phyloP scores from a whole-genome alignment of 2,113 vertebrate genomes.

The Platycercus adscitus region DNA sequence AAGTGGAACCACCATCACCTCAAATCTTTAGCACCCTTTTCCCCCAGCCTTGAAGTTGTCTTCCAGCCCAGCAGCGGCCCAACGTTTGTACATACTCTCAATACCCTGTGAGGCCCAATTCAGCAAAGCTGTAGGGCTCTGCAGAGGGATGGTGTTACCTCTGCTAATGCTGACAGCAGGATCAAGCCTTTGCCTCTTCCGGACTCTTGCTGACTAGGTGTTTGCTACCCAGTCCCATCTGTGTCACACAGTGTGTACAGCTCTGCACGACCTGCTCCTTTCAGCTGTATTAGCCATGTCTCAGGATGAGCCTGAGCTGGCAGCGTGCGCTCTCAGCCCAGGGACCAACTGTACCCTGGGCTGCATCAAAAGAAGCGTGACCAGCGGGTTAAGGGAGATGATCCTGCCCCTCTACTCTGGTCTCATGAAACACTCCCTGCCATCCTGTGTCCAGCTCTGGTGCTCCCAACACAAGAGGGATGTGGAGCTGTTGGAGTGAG shows the following conservation, averaged over 20 bases:
- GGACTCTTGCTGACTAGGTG: neutral
- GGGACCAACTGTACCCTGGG: neutral
- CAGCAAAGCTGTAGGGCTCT: neutral
- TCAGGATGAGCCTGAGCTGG: neutral
- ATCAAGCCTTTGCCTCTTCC: neutral
- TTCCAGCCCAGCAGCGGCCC: neutral
- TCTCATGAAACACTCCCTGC: neutral
- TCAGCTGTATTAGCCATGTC: no score
- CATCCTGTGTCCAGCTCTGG: neutral
- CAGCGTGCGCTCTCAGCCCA: neutral
- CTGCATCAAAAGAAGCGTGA: neutral
- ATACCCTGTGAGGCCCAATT: neutral
- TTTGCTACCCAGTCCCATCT: neutral
- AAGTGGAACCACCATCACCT: neutral
- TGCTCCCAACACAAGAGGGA: neutral
- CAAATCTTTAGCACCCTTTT: fast-evolving
- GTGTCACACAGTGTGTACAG: neutral
- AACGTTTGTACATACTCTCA: neutral
- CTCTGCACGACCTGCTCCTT: neutral
- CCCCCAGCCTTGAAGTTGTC: neutral
- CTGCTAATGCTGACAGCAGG: neutral
- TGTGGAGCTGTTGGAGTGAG: neutral
- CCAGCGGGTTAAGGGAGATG: neutral
- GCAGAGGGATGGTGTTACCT: neutral
- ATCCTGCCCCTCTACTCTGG: neutral